These are phyloP conservation scores for Dysdera silvatica DNA, from an alignment of 1,140 invertebrate species.

Conservation along the genomic window DNA sequence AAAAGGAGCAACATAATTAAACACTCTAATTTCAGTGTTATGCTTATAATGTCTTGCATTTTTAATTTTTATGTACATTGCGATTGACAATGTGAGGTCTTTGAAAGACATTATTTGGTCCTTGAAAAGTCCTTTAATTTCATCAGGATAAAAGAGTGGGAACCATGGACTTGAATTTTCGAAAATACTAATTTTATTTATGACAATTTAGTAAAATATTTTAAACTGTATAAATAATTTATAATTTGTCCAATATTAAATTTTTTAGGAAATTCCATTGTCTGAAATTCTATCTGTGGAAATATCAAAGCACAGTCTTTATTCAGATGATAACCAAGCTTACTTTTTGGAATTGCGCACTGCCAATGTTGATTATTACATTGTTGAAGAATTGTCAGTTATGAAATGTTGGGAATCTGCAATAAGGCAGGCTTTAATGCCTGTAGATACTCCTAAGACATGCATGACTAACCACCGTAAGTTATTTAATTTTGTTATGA, in stretches of 20 bases:
- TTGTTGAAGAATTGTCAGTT: slow-evolving; percentile 73
- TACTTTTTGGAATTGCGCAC: slow-evolving; percentile 84
- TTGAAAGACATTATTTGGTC: no score
- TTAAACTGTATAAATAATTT: not conserved
- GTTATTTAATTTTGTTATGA: no score
- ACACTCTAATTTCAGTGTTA: no score
- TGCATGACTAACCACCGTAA: not conserved
- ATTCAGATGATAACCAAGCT: slow-evolving; percentile 47
- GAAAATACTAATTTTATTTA: no score
- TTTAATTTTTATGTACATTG: no score
- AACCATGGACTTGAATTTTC: no score
- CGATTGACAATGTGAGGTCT: no score
- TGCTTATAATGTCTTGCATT: no score
- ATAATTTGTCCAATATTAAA: not conserved
- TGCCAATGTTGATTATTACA: slow-evolving; percentile 75
- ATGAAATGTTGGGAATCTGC: slow-evolving; percentile 89
- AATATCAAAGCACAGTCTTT: slow-evolving; percentile 49
- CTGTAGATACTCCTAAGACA: slow-evolving; percentile 50
- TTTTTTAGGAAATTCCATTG: slow-evolving; percentile 66
- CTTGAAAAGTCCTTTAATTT: no score
- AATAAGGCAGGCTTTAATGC: slow-evolving; percentile 87
- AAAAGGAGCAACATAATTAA: no score
- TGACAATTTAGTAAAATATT: no score
- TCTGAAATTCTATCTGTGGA: slow-evolving; percentile 69
- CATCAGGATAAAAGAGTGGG: no score